phyloP scores from a whole-genome alignment of 2,888 invertebrate genomes.

The Synergus gifuensis region DNA sequence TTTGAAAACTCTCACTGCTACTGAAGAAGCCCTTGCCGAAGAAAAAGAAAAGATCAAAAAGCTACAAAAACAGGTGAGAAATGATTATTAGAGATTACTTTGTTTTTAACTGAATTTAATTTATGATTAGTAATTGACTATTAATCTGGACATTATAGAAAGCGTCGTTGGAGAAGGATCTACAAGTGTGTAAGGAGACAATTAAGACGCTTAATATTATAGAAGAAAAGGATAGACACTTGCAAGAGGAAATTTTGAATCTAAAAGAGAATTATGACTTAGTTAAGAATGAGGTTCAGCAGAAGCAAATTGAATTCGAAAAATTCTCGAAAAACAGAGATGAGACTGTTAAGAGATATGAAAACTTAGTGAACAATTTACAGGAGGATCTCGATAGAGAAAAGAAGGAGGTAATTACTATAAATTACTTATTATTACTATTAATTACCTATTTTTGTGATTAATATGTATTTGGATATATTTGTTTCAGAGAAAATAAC shows the following conservation, averaged over 20 bases:
- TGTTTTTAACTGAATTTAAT: background rate
- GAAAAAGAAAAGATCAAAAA: conserved; percentile 51
- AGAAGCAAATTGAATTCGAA: conserved; percentile 66
- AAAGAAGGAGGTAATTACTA: conserved; percentile 60
- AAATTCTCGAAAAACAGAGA: conserved; percentile 67
- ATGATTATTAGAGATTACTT: background rate
- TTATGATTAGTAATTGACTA: background rate
- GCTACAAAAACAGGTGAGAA: conserved; percentile 48
- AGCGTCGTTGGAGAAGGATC: conserved; percentile 42
- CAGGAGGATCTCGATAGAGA: conserved; percentile 65
- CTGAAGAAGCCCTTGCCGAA: conserved; percentile 53
- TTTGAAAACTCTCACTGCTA: conserved; percentile 59
- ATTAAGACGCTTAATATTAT: conserved; percentile 49
- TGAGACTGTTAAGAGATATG: conserved; percentile 64
- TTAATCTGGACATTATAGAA: background rate
- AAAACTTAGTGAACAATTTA: conserved; percentile 62
- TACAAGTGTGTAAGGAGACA: conserved; percentile 42
- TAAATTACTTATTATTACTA: background rate
- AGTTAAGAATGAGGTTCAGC: conserved; percentile 54
- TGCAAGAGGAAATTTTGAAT: conserved; percentile 60
- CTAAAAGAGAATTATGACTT: conserved; percentile 58
- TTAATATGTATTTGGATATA: background rate
- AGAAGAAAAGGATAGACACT: conserved; percentile 56
- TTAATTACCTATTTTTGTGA: background rate
- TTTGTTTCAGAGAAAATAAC: background rate